phyloP scores from a whole-genome alignment of 2,113 vertebrate species.

The Aix galericulata region DNA sequence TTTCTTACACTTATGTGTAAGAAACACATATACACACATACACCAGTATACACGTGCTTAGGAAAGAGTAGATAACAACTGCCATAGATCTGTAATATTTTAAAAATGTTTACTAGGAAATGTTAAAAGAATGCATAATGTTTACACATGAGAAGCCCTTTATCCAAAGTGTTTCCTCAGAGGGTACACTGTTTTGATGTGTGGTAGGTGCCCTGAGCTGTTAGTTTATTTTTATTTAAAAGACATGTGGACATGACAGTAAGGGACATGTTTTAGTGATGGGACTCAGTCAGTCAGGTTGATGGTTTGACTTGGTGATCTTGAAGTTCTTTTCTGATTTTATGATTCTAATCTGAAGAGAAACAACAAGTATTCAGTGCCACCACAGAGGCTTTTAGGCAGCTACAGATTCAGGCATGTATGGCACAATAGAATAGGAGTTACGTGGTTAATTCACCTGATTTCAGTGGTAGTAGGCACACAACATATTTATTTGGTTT shows the following conservation, averaged over 20 bases:
- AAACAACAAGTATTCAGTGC: neutral
- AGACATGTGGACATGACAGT: neutral
- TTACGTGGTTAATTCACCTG: neutral
- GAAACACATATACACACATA: slow-evolving; percentile 15
- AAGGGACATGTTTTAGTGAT: neutral
- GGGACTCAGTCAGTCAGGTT: neutral
- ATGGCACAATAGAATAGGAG: neutral
- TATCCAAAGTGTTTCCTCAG: neutral
- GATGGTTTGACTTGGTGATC: neutral
- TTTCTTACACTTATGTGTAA: too few species aligned
- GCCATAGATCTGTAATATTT: slow-evolving; percentile 14
- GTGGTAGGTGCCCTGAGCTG: neutral
- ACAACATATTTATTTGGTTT: neutral
- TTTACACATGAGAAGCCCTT: slow-evolving; percentile 8
- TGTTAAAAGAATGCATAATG: neutral
- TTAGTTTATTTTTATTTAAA: neutral
- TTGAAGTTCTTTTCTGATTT: neutral
- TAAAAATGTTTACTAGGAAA: slow-evolving; percentile 24
- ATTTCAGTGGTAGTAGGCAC: neutral
- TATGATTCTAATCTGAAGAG: neutral
- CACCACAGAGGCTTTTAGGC: neutral
- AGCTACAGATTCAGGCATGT: neutral
- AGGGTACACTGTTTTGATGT: neutral
- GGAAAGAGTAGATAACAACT: slow-evolving; percentile 28
- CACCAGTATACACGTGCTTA: neutral